Base-by-base conservation (phyloP, 2,888 invertebrate genomes). In the Erebia ligea region DNA sequence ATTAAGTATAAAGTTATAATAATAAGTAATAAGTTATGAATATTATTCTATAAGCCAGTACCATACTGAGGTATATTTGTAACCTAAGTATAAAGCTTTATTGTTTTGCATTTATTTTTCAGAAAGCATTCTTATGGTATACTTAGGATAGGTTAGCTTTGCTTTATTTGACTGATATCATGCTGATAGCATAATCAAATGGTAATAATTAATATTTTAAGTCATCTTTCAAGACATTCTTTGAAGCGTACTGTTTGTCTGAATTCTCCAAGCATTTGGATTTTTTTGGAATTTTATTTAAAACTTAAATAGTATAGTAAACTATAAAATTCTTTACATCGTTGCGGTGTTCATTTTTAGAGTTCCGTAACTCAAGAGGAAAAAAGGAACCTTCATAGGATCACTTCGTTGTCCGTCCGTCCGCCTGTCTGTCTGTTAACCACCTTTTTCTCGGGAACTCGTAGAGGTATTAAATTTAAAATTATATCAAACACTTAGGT, bases 71-170 rank as follows among this genome's bases (percentile, higher is more conserved):
- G 54, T 54, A 54, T 54, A 54, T 54, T 19, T 19, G 10, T 54
- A 54, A 54, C 19, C 3, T 54, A 34, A 34, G 34, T 34, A 59
- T 17, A 40, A 40, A 17, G 61, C 61, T 61, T 61, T 61, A 61
- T 61, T 45, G 40, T 61, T 42, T 11, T 45, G 59, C 42, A 40
- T 61, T 61, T 42, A 17, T 17, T 19, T 61, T 58, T 25, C n/a
- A 17, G 11, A 5, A 52, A 17, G 17, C 42, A 59, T 42, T 42
- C 4, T 5, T 61, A 42, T 45, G 17, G 13, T 34, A 42, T 42
- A 5, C 6, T 13, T 11, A 42, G 9, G 3, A 42, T 25, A 57
- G 17, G 17, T 61, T 42, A 61, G 61, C 61, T 61, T 59, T 42
- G 59, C 11, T 59, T 40, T n/a, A 59, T 40, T 17, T 40, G 59